phyloP scores from a whole-genome alignment of 2,888 invertebrate species.

The Ectemnius lituratus region DNA sequence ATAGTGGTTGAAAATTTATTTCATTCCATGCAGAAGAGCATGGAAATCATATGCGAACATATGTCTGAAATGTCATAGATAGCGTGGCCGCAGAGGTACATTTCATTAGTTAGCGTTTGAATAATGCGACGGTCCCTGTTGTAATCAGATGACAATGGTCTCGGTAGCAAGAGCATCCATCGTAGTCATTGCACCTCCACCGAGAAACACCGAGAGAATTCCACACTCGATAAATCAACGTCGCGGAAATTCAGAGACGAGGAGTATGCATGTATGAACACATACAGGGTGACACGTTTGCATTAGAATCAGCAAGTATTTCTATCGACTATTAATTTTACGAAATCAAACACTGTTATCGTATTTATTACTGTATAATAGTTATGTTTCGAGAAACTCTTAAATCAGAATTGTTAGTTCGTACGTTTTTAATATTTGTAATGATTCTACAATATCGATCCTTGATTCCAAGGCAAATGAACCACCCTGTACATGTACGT shows the following conservation, averaged over 20 bases:
- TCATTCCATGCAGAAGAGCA: no score
- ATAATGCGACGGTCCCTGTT: neutral
- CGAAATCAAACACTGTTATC: no score
- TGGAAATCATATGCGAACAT: neutral
- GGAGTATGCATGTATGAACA: neutral
- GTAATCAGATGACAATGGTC: neutral
- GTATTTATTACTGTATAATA: no score
- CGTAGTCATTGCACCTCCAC: neutral
- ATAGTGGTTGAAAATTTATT: no score
- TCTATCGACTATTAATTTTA: no score
- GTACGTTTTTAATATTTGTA: no score
- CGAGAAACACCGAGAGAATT: neutral
- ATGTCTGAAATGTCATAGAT: neutral
- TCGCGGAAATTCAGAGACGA: neutral
- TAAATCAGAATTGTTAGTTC: no score
- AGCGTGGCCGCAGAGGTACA: neutral
- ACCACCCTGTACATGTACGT: neutral
- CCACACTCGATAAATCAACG: conserved; percentile 24
- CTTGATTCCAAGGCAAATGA: neutral
- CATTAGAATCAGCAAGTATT: no score
- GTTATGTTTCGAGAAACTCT: no score
- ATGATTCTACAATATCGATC: no score
- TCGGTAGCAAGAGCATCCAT: neutral
- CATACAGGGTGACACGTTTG: no score
- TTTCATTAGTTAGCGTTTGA: conserved; percentile 6